These are phyloP conservation scores for Rousettus leschenaultii DNA, from an alignment of 2,113 vertebrate species.

Conservation along the genomic window DNA sequence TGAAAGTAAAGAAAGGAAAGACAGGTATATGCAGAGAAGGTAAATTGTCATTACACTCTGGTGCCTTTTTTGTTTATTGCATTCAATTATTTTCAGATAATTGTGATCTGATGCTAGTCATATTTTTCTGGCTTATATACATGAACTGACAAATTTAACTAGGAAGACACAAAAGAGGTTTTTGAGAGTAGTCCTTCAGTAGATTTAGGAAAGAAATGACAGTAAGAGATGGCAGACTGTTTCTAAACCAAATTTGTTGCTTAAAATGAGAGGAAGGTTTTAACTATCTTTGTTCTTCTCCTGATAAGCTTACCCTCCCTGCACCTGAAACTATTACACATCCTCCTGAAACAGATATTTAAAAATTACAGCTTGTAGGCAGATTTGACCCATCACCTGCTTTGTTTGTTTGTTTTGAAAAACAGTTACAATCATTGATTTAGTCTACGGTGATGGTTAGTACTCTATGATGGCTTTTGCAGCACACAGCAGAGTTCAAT, in stretches of 20 bases:
- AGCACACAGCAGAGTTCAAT: not conserved
- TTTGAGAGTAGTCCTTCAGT: not conserved
- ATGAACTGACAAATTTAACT: not conserved
- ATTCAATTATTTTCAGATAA: conserved; percentile 8
- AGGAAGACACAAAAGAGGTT: not conserved
- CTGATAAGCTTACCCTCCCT: not conserved
- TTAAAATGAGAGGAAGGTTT: not conserved
- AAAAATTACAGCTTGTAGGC: not conserved
- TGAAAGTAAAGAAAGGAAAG: not conserved
- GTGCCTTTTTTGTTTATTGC: not conserved
- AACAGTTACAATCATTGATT: not conserved
- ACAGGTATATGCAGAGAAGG: not conserved
- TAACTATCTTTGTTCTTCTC: not conserved
- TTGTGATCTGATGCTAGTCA: not conserved
- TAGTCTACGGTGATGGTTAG: not conserved
- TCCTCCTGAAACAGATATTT: not conserved
- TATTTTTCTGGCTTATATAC: not conserved
- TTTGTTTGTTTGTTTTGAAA: not conserved
- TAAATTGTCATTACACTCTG: not conserved
- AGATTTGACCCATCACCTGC: accelerated
- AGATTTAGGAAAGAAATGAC: not conserved
- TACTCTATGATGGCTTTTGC: not conserved
- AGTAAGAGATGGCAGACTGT: not conserved
- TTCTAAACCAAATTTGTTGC: not conserved
- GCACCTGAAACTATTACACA: not conserved